Evolutionary conservation across 1,140 invertebrate species (phyloP).

Genomic region (fruit fly (Drosophila melanogaster)): DNA sequence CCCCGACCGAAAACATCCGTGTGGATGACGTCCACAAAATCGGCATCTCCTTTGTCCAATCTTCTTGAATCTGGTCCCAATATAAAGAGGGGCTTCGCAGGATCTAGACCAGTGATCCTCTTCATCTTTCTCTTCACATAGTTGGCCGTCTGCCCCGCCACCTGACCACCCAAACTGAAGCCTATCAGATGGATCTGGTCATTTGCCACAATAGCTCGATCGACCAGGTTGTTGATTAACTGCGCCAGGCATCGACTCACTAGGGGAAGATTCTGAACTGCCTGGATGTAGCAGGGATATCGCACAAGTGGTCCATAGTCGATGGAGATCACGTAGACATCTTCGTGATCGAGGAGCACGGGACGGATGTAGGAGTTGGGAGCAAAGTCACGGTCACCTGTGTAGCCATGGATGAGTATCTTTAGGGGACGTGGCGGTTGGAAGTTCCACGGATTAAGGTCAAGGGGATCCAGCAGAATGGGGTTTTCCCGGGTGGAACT

Average conservation of each 20-base stretch:
- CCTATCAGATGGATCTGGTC: conserved; percentile 93
- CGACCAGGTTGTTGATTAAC: conserved; percentile 87
- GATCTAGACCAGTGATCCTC: conserved; percentile 87
- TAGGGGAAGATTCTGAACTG: conserved; percentile 86
- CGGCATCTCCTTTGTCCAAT: conserved; percentile 87
- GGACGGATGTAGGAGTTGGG: conserved; percentile 87
- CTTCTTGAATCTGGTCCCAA: conserved; percentile 82
- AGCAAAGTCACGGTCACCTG: conserved; percentile 86
- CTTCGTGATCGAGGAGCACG: conserved; percentile 85
- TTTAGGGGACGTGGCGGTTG: conserved; percentile 85
- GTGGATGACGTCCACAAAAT: conserved; percentile 86
- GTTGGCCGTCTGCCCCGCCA: conserved; percentile 92
- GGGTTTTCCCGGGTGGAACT: conserved; percentile 85
- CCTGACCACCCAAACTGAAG: conserved; percentile 95
- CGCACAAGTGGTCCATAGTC: conserved; percentile 86
- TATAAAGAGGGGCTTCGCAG: conserved; percentile 87
- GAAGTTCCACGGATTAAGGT: conserved; percentile 85
- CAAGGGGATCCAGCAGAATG: conserved; percentile 79
- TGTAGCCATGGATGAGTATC: conserved; percentile 88
- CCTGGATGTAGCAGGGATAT: conserved; percentile 87
- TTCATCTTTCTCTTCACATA: conserved; percentile 85
- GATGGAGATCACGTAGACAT: conserved; percentile 87
- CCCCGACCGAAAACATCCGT: conserved; percentile 87
- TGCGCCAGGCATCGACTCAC: conserved; percentile 87
- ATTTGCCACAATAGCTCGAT: conserved; percentile 86